Conservation (phyloP, 1,140 invertebrate species). For the Mizuhopecten yessoensis region DNA sequence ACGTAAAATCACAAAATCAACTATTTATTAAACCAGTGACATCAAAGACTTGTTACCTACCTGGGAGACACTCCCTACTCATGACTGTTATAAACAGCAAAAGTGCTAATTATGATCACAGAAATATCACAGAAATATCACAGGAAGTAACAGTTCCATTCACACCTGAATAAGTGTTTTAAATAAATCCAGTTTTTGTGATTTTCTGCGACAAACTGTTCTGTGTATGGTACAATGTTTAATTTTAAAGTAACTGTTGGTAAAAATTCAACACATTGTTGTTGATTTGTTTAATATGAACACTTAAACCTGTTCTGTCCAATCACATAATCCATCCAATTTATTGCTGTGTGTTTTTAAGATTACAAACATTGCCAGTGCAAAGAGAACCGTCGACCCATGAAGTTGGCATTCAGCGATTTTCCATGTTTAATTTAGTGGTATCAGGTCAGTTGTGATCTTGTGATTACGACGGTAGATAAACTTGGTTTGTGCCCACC, state of each 20-base stretch:
- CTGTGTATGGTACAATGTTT: not conserved
- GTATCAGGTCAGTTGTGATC: not conserved
- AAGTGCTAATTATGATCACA: not conserved
- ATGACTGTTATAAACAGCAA: not conserved
- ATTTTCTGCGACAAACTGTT: not conserved
- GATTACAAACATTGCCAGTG: not conserved
- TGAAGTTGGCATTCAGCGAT: constrained; percentile 22
- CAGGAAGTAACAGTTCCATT: not conserved
- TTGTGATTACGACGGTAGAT: not conserved
- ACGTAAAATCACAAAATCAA: not conserved
- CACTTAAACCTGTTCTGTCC: not conserved
- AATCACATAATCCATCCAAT: not conserved
- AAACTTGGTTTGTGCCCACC: not conserved
- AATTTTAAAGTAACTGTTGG: not conserved
- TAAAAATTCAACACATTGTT: not conserved
- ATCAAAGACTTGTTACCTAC: not conserved
- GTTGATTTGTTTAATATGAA: not conserved
- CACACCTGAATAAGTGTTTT: not conserved
- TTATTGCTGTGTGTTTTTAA: constrained; percentile 28
- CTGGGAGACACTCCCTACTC: not conserved
- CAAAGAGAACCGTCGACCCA: not conserved
- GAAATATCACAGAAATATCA: too few species aligned
- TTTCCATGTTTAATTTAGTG: not conserved
- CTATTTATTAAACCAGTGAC: not conserved
- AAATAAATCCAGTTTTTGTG: not conserved